Base-by-base conservation (phyloP, 2,113 vertebrate genomes). In the Clinocottus analis region DNA sequence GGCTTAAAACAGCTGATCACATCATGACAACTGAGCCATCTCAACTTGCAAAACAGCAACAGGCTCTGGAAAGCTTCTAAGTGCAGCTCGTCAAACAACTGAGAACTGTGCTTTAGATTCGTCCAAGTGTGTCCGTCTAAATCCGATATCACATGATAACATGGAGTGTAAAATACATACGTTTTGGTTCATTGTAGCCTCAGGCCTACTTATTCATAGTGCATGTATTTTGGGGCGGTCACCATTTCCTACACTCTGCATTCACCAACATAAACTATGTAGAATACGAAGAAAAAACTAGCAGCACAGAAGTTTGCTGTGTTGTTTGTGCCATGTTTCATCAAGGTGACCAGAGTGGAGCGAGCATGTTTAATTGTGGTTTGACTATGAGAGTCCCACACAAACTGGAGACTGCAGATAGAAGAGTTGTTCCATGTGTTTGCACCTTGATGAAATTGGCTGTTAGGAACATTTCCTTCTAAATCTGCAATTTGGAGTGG, bases 1-100 rank as follows among this genome's bases (percentile, higher is more conserved):
- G 5, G 7, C 47, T 39, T 27, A 4, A 63, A 27, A n/a, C 21
- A 55, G 7, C 29, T 31, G n/a, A 58, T 19, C 23, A 41, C 2
- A 11, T 31, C 33, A 41, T 56, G 49, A 64, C 37, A 55, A 76
- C 35, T 13, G 41, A 45, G 16, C 14, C 39, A 47, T 60, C 41
- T 35, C 21, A 72, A 19, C 23, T 25, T 17, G 25, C 14, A 12
- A 58, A 9, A 17, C 25, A 43, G 37, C 35, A 39, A 8, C 25
- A 59, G n/a, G 25, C 16, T 58, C 16, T 21, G n/a, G 19, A n/a
- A 75, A n/a, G n/a, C 25, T 16, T 41, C 4, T n/a, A n/a, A 64
- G 60, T 75, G 47, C n/a, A 74, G 29, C 29, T 19, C 23, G 37
- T 66, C 62, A 66, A 45, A 58, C 12, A 17, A 49, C 25, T 45